Conservation (phyloP, 2,888 invertebrate species). For the Zygogramma bicolorata region DNA sequence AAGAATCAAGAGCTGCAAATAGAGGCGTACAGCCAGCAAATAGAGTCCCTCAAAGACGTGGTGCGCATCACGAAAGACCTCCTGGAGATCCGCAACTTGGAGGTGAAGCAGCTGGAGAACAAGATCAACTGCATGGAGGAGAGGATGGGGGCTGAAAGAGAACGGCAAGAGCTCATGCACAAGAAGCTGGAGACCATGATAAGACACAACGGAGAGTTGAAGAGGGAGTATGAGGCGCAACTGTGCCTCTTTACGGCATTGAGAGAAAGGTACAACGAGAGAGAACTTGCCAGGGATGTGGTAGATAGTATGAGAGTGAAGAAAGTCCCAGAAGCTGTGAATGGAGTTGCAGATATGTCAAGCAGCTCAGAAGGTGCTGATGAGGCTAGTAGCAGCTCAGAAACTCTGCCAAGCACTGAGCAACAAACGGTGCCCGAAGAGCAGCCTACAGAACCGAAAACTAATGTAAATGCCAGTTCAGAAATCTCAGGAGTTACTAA, state of each 20-base stretch:
- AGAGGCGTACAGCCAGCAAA: conserved; percentile 77
- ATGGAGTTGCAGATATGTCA: background rate
- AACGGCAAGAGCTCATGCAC: conserved; percentile 76
- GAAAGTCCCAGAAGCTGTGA: background rate
- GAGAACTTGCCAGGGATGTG: conserved; percentile 59
- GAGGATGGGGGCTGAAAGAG: conserved; percentile 79
- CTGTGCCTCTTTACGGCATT: conserved; percentile 76
- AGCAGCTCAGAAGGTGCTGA: background rate
- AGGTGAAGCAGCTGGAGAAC: conserved; percentile 79
- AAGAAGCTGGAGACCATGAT: conserved; percentile 79
- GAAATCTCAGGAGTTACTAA: background rate
- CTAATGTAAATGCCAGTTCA: too few species aligned
- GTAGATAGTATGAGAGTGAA: conserved; percentile 48
- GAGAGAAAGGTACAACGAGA: conserved; percentile 61
- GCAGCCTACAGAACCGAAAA: too few species aligned
- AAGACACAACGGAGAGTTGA: conserved; percentile 80
- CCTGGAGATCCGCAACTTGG: conserved; percentile 81
- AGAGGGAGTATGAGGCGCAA: conserved; percentile 83
- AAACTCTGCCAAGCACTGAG: too few species aligned
- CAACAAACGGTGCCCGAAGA: background rate
- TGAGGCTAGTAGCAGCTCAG: background rate
- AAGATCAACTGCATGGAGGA: conserved; percentile 78
- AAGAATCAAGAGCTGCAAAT: conserved; percentile 86
- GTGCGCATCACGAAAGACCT: conserved; percentile 85
- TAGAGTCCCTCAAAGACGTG: conserved; percentile 83